Percentiles rank a stretch among this genome's conserved stretches.
These are phyloP conservation scores for Glossosoma conforme DNA, from an alignment of 1,140 invertebrate genomes.

Conservation along the genomic window DNA sequence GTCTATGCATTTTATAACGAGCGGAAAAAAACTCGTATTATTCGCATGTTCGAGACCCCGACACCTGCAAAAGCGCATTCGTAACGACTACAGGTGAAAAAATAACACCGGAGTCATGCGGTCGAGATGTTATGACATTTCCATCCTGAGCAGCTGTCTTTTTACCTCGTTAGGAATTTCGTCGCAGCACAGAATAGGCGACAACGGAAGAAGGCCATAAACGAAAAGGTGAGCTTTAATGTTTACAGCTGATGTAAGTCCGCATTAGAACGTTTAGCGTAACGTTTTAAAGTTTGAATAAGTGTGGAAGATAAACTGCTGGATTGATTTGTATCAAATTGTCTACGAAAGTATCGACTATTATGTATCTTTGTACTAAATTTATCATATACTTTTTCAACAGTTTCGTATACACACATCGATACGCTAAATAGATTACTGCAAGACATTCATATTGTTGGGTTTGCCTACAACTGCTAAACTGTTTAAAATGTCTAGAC, in stretches of 20 bases:
- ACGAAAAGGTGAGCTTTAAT: neutral
- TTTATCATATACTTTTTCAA: too few relatives aligned
- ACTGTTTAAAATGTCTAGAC: too few relatives aligned
- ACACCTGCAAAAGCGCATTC: slow-evolving; percentile 20
- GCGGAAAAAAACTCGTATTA: slow-evolving; percentile 1
- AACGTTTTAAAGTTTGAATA: too few relatives aligned
- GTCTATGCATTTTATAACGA: neutral
- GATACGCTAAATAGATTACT: too few relatives aligned
- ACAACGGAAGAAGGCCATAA: neutral
- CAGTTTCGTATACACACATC: too few relatives aligned
- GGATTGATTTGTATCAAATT: too few relatives aligned
- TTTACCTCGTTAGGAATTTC: slow-evolving; percentile 26
- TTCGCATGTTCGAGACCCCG: neutral
- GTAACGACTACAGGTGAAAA: slow-evolving; percentile 1
- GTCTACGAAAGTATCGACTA: too few relatives aligned
- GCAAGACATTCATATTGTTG: too few relatives aligned
- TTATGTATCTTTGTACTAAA: too few relatives aligned
- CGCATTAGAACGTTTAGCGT: too few relatives aligned
- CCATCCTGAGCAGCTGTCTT: slow-evolving; percentile 20
- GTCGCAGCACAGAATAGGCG: slow-evolving; percentile 13
- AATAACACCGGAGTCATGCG: slow-evolving; percentile 1
- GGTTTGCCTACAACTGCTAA: too few relatives aligned
- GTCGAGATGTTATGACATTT: slow-evolving; percentile 16
- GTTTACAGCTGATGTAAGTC: neutral
- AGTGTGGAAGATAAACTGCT: too few relatives aligned